Evolutionary conservation across 2,888 invertebrate genomes (phyloP).

Genomic region (Agriopis marginaria): DNA sequence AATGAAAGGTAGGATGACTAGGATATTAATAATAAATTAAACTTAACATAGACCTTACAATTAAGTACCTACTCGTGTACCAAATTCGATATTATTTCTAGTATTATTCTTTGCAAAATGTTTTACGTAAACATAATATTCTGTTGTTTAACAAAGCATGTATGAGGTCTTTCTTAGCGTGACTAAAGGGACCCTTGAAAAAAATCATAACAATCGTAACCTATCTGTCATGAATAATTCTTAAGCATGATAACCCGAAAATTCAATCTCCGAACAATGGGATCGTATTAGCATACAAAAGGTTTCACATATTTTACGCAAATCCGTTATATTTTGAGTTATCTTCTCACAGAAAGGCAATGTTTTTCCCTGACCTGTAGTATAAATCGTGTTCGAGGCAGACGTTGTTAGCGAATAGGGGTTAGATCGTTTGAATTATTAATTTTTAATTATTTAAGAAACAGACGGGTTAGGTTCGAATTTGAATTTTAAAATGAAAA

Average conservation of each 20-base stretch:
- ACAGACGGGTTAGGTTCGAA: conserved; percentile 18
- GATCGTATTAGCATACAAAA: conserved; percentile 86
- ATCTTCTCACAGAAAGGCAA: conserved; percentile 78
- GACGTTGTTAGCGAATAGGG: conserved; percentile 58
- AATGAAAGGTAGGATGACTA: no score
- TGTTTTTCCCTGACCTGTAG: conserved; percentile 74
- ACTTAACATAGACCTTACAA: no score
- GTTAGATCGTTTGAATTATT: conserved; percentile 59
- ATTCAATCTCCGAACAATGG: conserved; percentile 86
- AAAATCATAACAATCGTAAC: conserved; percentile 71
- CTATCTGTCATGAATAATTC: conserved; percentile 82
- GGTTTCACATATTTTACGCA: conserved; percentile 85
- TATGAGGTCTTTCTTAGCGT: conserved; percentile 25
- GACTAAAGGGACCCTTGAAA: conserved; percentile 49
- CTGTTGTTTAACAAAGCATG: conserved; percentile 18
- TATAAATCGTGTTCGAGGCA: conserved; percentile 72
- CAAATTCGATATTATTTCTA: no score
- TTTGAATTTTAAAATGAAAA: conserved; percentile 25
- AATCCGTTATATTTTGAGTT: conserved; percentile 84
- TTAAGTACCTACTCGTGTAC: neutral
- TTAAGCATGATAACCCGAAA: conserved; percentile 81
- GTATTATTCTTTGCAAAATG: conserved; percentile 1
- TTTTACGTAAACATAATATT: conserved; percentile 24
- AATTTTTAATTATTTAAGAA: conserved; percentile 52
- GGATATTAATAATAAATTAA: no score